phyloP scores from a whole-genome alignment of 2,797 vertebrate species.

The Oceanodroma leucorhoa region DNA sequence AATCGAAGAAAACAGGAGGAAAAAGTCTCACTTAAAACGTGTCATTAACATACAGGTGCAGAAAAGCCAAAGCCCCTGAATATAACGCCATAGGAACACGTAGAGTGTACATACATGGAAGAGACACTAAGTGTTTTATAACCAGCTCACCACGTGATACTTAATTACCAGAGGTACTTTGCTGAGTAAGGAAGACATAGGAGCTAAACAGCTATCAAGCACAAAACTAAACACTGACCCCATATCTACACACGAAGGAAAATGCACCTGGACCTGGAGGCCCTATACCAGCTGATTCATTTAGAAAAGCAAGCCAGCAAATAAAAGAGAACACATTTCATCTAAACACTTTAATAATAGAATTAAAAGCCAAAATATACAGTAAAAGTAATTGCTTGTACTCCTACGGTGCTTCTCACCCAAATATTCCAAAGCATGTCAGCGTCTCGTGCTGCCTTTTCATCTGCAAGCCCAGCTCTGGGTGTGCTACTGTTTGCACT shows the following conservation, averaged over 20 bases:
- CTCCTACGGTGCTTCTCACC: neutral
- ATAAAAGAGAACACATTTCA: neutral
- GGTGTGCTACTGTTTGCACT: neutral
- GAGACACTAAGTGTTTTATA: neutral
- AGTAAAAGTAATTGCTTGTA: neutral
- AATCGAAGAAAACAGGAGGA: neutral
- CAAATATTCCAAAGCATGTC: neutral
- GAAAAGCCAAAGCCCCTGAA: neutral
- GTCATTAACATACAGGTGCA: neutral
- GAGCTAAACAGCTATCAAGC: neutral
- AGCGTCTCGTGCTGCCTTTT: neutral
- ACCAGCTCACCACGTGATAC: neutral
- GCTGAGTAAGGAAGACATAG: neutral
- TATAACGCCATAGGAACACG: neutral
- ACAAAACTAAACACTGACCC: neutral
- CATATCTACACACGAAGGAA: neutral
- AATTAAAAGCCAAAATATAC: neutral
- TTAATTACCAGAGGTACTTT: neutral
- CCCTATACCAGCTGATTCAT: neutral
- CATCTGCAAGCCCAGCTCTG: neutral
- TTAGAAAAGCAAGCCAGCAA: neutral
- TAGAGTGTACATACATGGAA: neutral
- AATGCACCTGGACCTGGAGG: neutral
- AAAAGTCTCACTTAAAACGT: neutral
- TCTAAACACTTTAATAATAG: neutral